Conservation (phyloP, 2,888 invertebrate genomes). For the Agrochola lychnidis region DNA sequence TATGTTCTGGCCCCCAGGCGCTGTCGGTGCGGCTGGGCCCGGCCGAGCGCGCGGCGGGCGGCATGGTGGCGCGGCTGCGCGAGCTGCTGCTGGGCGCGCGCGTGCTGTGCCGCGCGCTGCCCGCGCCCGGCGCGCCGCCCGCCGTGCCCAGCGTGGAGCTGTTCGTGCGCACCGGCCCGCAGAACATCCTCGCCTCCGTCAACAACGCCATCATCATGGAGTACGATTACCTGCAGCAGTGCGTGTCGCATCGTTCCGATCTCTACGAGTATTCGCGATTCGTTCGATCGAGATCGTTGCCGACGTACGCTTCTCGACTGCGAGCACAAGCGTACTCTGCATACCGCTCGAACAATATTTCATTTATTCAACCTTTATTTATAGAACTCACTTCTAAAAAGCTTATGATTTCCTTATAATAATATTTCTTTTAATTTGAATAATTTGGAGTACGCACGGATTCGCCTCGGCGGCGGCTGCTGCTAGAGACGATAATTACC, state of each 20-base stretch:
- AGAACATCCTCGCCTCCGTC: conserved; percentile 92
- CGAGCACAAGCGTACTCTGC: conserved; percentile 22
- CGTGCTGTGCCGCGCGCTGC: conserved; percentile 85
- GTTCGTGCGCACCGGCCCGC: conserved; percentile 92
- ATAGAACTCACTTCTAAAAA: not conserved
- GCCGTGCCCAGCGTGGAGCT: conserved; percentile 91
- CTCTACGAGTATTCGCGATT: conserved; percentile 10
- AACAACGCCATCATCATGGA: conserved; percentile 93
- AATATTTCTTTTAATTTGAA: not conserved
- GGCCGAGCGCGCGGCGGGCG: conserved; percentile 88
- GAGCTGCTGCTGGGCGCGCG: conserved; percentile 90
- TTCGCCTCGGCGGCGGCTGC: too few relatives aligned
- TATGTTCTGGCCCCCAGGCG: conserved; percentile 80
- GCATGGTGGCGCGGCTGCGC: conserved; percentile 90
- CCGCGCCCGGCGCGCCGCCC: conserved; percentile 65
- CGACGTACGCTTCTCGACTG: conserved; percentile 6
- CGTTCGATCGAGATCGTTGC: conserved; percentile 3
- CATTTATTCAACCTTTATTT: not conserved
- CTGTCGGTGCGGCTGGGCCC: conserved; percentile 90
- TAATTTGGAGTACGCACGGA: not conserved
- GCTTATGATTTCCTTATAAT: not conserved
- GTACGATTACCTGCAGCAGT: conserved; percentile 88
- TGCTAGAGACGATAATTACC: not conserved
- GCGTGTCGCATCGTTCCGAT: conserved; percentile 63
- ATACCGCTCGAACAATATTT: conserved; percentile 16